Percentiles rank a stretch among this genome's conserved stretches.
phyloP scores from a whole-genome alignment of 2,797 vertebrate genomes.

The Varecia variegata region DNA sequence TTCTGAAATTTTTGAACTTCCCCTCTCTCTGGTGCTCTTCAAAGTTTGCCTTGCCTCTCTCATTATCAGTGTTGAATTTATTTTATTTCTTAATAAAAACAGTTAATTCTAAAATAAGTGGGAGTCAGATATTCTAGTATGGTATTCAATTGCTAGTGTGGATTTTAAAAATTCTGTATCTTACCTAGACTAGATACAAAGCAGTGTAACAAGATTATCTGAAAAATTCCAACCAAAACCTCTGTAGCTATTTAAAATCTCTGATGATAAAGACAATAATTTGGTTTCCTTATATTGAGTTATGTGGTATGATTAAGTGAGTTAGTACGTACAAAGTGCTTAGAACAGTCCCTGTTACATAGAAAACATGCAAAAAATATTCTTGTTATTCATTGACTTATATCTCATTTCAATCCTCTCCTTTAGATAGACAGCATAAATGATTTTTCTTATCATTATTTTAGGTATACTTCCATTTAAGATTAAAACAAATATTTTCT shows the following conservation, averaged over 20 bases:
- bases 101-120: neutral
- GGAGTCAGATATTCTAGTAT: neutral
- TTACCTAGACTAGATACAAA: neutral
- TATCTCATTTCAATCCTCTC: neutral
- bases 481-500: neutral
- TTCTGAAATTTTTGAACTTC: neutral
- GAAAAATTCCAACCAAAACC: neutral
- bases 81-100: conserved; percentile 3
- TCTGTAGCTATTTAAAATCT: neutral
- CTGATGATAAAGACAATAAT: neutral
- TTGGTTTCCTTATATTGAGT: neutral
- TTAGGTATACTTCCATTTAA: neutral
- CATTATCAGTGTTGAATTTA: neutral
- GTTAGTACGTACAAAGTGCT: neutral
- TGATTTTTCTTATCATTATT: neutral
- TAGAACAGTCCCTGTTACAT: neutral
- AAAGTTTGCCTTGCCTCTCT: neutral
- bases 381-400: neutral
- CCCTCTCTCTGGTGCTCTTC: fast-evolving
- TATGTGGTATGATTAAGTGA: neutral
- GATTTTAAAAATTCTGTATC: neutral
- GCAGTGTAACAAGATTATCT: neutral
- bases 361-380: neutral
- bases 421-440: neutral
- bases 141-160: neutral